Percentiles rank a stretch among this genome's conserved stretches.
These are phyloP conservation scores for Mya arenaria DNA, from an alignment of 1,140 invertebrate species.

Conservation along the genomic window DNA sequence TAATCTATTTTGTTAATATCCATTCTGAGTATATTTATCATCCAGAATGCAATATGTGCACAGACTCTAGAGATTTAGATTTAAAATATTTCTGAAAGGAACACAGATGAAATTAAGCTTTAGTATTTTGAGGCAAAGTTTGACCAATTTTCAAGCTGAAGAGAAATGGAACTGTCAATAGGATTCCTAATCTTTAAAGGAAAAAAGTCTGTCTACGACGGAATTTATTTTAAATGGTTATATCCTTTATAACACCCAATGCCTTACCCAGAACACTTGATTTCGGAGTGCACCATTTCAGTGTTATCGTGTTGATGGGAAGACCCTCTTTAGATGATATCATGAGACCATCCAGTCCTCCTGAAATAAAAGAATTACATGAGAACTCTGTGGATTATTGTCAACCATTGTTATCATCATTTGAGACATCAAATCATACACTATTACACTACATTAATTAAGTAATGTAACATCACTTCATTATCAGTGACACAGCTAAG, in stretches of 20 bases:
- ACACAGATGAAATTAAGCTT: no score
- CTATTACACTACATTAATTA: background rate
- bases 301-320: conserved; percentile 89
- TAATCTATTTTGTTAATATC: no score
- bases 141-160: no score
- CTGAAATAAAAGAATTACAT: conserved; percentile 12
- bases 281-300: conserved; percentile 98
- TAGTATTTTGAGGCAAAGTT: no score
- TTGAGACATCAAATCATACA: background rate
- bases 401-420: background rate
- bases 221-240: no score
- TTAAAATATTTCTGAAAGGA: no score
- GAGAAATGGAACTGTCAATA: no score
- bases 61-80: no score
- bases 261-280: conserved; percentile 87
- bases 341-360: conserved; percentile 78
- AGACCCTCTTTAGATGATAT: conserved; percentile 84
- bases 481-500: background rate
- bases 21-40: no score
- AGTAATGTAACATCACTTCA: background rate
- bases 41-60: no score
- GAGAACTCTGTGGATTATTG: background rate
- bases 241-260: background rate
- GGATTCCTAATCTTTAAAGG: no score
- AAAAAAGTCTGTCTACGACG: no score